Evolutionary conservation across 2,113 vertebrate genomes (phyloP).

Genomic region (Labrus mixtus): DNA sequence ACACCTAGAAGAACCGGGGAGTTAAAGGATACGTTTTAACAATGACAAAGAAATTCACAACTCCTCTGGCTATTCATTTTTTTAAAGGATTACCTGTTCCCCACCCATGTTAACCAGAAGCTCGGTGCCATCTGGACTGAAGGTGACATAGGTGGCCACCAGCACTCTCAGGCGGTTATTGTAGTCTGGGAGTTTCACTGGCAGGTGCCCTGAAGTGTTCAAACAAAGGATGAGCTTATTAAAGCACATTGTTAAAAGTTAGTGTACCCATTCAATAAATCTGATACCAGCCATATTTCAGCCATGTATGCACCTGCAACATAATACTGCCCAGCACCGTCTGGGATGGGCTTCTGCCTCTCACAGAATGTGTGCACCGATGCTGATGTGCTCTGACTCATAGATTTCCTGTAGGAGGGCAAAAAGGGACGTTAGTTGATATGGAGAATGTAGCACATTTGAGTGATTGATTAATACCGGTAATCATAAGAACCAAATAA

Average conservation of each 20-base stretch:
- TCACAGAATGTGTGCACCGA: slow-evolving; percentile 96
- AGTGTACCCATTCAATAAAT: not conserved
- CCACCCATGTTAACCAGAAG: slow-evolving; percentile 99
- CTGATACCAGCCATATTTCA: not conserved
- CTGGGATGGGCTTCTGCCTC: slow-evolving; percentile 93
- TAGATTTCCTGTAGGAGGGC: slow-evolving; percentile 86
- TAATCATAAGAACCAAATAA: not conserved
- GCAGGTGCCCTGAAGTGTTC: slow-evolving; percentile 89
- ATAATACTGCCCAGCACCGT: slow-evolving; percentile 96
- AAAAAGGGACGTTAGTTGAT: not conserved
- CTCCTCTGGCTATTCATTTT: too few relatives aligned
- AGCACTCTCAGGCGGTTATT: slow-evolving; percentile 94
- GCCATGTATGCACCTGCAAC: slow-evolving; percentile 89
- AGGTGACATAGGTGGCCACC: slow-evolving; percentile 97
- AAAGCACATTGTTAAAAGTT: not conserved
- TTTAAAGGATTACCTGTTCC: slow-evolving; percentile 88
- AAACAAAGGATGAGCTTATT: slow-evolving; percentile 7
- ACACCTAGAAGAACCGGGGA: slow-evolving; percentile 85
- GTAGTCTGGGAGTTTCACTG: slow-evolving; percentile 95
- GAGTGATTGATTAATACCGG: not conserved
- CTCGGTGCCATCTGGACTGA: slow-evolving; percentile 98
- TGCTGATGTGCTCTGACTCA: slow-evolving; percentile 90
- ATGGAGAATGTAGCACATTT: not conserved
- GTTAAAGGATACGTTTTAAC: too few relatives aligned
- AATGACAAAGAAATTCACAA: not conserved